A percentile compares a stretch with the other conserved stretches of the same genome.
These are phyloP conservation scores for Rhyacichthys aspro DNA, from an alignment of 2,797 vertebrate genomes.

Conservation along the genomic window DNA sequence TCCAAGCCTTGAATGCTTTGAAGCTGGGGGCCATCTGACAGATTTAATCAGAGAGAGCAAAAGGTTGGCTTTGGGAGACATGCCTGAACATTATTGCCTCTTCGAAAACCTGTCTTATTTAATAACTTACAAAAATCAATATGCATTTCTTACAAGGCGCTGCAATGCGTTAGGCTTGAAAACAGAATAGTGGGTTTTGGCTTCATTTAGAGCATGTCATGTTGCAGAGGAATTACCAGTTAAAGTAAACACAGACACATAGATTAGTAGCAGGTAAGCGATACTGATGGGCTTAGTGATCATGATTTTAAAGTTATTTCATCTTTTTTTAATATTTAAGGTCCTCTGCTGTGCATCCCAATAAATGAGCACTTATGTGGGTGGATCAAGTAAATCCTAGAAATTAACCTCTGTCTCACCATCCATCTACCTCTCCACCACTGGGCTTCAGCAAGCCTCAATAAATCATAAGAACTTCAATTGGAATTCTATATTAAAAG, in stretches of 20 bases:
- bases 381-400: constrained; percentile 24
- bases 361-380: constrained; percentile 22
- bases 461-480: constrained; percentile 53
- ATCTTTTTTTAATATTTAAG: no score
- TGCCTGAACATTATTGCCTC: constrained; percentile 20
- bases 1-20: constrained; percentile 56
- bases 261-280: background rate
- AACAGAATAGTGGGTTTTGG: background rate
- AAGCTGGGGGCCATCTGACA: constrained; percentile 43
- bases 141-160: constrained; percentile 1
- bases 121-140: constrained; percentile 50
- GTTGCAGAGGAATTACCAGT: background rate
- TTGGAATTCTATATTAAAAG: no score
- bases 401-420: constrained; percentile 25
- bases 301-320: no score
- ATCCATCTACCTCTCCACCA: no score
- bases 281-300: background rate
- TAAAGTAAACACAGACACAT: constrained; percentile 1
- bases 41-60: constrained; percentile 34
- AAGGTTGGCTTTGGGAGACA: constrained; percentile 13
- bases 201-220: constrained; percentile 15
- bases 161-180: constrained; percentile 7
- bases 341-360: background rate
- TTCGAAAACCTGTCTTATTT: constrained; percentile 32
- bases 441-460: constrained; percentile 37